These are phyloP conservation scores for Acanthurus leucopareius DNA, from an alignment of 2,797 vertebrate genomes.

Conservation along the genomic window DNA sequence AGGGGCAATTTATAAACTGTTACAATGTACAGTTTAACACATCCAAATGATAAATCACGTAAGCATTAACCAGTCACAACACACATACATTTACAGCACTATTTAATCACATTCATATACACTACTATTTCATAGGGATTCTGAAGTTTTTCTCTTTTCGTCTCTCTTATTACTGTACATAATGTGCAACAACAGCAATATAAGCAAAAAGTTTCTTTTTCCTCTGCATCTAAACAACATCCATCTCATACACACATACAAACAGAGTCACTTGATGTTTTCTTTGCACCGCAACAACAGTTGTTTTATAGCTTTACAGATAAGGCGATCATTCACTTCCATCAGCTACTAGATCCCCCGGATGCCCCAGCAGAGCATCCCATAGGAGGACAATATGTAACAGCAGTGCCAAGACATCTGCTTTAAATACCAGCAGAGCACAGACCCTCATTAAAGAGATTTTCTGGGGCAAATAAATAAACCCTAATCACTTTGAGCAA, in stretches of 20 bases:
- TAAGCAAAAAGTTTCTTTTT: background rate
- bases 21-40: background rate
- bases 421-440: slow-evolving; percentile 51
- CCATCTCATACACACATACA: slow-evolving; percentile 8
- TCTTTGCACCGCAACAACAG: slow-evolving; percentile 23
- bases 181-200: background rate
- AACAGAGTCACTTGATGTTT: background rate
- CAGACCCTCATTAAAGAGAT: slow-evolving; percentile 65
- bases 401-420: slow-evolving; percentile 30
- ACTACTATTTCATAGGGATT: background rate
- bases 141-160: background rate
- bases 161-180: background rate
- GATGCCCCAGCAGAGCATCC: slow-evolving; percentile 36
- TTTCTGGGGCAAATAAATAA: slow-evolving; percentile 58
- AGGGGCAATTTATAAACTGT: background rate
- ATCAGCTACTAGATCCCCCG: slow-evolving; percentile 34
- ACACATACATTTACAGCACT: background rate
- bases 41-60: background rate
- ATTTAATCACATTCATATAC: background rate
- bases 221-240: background rate
- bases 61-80: background rate
- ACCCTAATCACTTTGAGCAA: slow-evolving; percentile 64
- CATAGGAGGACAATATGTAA: slow-evolving; percentile 45
- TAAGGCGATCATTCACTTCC: slow-evolving; percentile 42
- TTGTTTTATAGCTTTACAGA: slow-evolving; percentile 32